Base-by-base conservation (phyloP, 2,797 vertebrate species). In the Parotocinclus haroldoi region DNA sequence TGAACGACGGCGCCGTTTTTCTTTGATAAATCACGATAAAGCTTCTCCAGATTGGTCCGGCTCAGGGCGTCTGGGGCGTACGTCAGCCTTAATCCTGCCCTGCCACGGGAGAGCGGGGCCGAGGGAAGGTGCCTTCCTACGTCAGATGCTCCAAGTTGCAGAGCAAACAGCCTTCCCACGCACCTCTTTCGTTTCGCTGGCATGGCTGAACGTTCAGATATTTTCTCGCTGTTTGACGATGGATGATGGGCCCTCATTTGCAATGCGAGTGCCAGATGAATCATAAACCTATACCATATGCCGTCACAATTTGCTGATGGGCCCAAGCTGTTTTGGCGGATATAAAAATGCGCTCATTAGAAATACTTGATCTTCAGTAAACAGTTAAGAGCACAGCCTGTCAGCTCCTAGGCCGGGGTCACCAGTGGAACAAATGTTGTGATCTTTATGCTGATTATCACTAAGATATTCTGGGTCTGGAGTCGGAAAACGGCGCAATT, bases 251-350 rank as follows among this genome's bases (percentile, higher is more conserved):
- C 86, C 86, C 91, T 89, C 89, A 85, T 91, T 27, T 92, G 92
- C 92, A 90, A 89, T 92, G 91, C 87, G 78, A 88, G 89, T 91
- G 93, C 93, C 94, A 97, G 95, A 96, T 96, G 95, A 96, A 92
- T 95, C 93, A 90, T 97, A 96, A 99, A 98, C 94, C 94, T 95
- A 89, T 89, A 94, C 95, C 96, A 96, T 98, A 98, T 98, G 96
- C 90, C 93, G 74, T 85, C 84, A 88, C 95, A 95, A 96, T 98
- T 98, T 95, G 92, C 92, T 98, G 96, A 98, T 98, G 95, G 94
- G 93, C 88, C 95, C 95, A 98, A 98, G 95, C 96, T 99, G 96
- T 97, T 98, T 96, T 92, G 91, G 92, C 90, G 90, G 93, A 93
- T 95, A 92, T 89, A 90, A 96, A 27, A 96, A 94, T 94, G 93